Conservation (phyloP, 2,888 invertebrate species). For the Eupithecia centaureata region DNA sequence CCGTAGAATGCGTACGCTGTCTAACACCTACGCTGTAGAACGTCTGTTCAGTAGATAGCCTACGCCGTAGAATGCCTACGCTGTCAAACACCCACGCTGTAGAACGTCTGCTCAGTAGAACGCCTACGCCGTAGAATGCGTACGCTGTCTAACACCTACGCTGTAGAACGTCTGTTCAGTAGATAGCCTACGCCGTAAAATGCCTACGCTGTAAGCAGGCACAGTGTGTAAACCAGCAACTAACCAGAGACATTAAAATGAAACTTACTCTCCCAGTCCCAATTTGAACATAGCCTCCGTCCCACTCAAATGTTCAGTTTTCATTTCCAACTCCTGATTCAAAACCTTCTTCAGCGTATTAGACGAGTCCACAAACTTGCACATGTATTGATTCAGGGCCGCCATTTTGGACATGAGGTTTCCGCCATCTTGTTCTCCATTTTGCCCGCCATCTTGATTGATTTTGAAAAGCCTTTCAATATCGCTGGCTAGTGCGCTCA, state of each 20-base stretch:
- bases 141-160: no score
- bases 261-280: conserved; percentile 69
- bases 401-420: conserved; percentile 68
- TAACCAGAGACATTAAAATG: neutral
- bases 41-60: no score
- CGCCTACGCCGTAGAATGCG: no score
- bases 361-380: conserved; percentile 72
- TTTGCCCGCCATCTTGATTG: conserved; percentile 20
- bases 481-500: conserved; percentile 54
- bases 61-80: no score
- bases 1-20: no score
- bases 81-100: no score
- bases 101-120: no score
- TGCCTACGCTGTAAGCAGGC: no score
- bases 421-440: conserved; percentile 50
- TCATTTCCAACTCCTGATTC: conserved; percentile 64
- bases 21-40: no score
- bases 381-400: conserved; percentile 71
- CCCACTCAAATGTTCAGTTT: conserved; percentile 48
- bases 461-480: conserved; percentile 61
- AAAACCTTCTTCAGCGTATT: conserved; percentile 70
- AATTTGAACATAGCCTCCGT: conserved; percentile 62
- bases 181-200: no score
- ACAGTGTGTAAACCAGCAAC: no score
- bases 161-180: no score